Base-by-base conservation (phyloP, 1,140 invertebrate species). In the Stegodyphus dumicola region DNA sequence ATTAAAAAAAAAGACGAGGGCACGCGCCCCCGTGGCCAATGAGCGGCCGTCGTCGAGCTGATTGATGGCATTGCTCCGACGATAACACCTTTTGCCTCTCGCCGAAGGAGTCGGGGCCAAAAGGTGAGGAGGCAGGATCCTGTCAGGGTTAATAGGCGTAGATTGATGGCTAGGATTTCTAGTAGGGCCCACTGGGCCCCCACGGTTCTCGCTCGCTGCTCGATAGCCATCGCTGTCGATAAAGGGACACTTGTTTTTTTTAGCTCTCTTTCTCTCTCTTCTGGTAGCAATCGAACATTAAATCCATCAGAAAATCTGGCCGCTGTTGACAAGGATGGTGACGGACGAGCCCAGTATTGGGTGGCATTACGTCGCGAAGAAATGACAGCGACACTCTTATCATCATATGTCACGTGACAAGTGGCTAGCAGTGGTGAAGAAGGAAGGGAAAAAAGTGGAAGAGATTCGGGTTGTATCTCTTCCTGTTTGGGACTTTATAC, bases 141-240 rank as follows among this genome's bases (percentile, higher is more conserved):
- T 86, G 84, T 86, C 84, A 86, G 76, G 84, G 84, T 86, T 86
- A 86, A 86, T 86, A 86, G 84, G 84, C 84, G 75, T 74, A 78
- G 84, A 86, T 86, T 60, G 84, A 86, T 86, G 84, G 84, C 76
- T 73, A 64, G 84, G 84, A 78, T 78, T 86, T 86, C 76, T 65
- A 53, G 54, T 13, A 54, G 64, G 73, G 74, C 66, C 73, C 60
- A 69, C 52, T 67, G 74, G 81, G 81, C 52, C 65, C 60, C 81
- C 56, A 33, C 33, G 33, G 33, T 33, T 3, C 33, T 33, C 33
- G 33, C 33, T 33, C 33, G 33, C 33, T 33, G 33, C 65, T 74
- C 79, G 79, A 81, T 81, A 81, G 79, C 70, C 79, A 81, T 81
- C 79, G 78, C 53, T 51, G 33, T 71, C 78, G 79, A 81, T 81